A percentile compares a stretch with the other conserved stretches of the same genome.
Evolutionary conservation across 2,888 invertebrate genomes (phyloP).

Genomic region (Phorcus lineatus): DNA sequence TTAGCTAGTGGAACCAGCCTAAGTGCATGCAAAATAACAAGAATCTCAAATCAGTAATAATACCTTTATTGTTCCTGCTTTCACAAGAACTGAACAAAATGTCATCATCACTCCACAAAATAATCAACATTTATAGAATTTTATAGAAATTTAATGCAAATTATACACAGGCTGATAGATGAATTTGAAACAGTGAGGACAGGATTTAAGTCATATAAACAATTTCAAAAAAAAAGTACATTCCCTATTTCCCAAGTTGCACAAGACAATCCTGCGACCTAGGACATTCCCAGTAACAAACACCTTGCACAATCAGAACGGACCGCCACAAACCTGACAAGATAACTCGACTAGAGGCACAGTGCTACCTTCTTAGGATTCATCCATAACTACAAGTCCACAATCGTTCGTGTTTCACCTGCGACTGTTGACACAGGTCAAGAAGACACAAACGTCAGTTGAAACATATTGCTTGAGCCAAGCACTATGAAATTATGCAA

Average conservation of each 20-base stretch:
- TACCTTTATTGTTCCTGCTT: slow-evolving; percentile 38
- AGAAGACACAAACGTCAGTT: not conserved
- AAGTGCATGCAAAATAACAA: not conserved
- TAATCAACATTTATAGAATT: slow-evolving; percentile 27
- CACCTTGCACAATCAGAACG: too few species aligned
- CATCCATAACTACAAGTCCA: not conserved
- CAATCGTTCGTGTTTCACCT: not conserved
- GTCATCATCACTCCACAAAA: slow-evolving; percentile 24
- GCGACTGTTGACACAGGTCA: not conserved
- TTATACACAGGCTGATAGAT: slow-evolving; percentile 27
- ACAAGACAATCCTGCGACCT: too few species aligned
- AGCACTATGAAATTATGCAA: slow-evolving; percentile 11
- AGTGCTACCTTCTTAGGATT: slow-evolving; percentile 9
- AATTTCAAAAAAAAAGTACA: too few species aligned
- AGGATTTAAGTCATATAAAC: not conserved
- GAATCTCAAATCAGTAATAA: slow-evolving; percentile 19
- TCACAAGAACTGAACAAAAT: slow-evolving; percentile 27
- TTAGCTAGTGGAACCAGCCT: too few species aligned
- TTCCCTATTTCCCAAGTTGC: too few species aligned
- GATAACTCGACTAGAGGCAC: slow-evolving; percentile 11
- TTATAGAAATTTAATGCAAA: slow-evolving; percentile 28
- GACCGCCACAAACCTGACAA: not conserved
- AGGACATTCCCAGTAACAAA: too few species aligned
- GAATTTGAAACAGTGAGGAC: slow-evolving; percentile 10
- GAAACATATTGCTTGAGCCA: not conserved